Conservation (phyloP, 2,797 vertebrate species). For the Orientallactaga sibirica region DNA sequence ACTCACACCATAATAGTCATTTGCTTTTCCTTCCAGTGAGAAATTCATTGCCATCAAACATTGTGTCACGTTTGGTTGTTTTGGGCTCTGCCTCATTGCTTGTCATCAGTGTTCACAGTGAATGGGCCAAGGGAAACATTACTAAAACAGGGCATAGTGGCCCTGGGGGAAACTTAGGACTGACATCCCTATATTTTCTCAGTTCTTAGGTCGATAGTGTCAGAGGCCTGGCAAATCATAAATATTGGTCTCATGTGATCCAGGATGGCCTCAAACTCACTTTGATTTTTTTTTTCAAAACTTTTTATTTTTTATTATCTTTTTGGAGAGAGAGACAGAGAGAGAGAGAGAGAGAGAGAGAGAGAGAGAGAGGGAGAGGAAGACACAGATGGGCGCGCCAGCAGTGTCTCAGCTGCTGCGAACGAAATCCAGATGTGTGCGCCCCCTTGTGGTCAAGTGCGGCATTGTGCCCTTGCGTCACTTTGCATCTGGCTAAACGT, state of each 20-base stretch:
- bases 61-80: neutral
- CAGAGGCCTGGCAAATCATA: neutral
- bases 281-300: no score
- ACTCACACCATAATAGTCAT: neutral
- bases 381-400: no score
- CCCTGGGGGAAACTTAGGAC: neutral
- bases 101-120: neutral
- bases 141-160: neutral
- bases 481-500: no score
- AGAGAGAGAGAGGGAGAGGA: no score
- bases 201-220: neutral
- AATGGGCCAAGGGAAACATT: neutral
- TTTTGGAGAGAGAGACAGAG: no score
- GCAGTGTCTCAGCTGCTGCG: no score
- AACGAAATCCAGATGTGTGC: no score
- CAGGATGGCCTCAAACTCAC: neutral
- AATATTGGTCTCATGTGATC: neutral
- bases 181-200: slow-evolving; percentile 26
- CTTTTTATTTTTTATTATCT: no score
- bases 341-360: no score
- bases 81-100: neutral
- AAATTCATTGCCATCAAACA: neutral
- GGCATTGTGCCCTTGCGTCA: no score
- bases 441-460: no score
- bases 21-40: neutral